Base-by-base conservation (phyloP, 1,140 invertebrate genomes). In the Ceratitis capitata region DNA sequence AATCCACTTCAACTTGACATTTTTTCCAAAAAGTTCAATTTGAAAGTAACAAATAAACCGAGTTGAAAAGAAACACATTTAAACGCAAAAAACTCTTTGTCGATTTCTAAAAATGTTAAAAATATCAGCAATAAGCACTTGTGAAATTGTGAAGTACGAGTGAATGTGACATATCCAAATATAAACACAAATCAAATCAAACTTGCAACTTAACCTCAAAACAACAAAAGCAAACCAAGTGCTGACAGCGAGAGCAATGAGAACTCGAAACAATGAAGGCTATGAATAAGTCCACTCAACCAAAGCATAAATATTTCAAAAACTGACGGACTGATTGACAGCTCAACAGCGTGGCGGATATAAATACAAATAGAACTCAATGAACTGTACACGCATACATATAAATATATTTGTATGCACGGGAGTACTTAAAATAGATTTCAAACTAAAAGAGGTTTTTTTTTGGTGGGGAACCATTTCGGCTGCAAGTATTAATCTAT, bases 261-360 rank as follows among this genome's bases (percentile, higher is more conserved):
- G n/a, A n/a, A n/a, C n/a, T n/a, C n/a, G n/a, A n/a, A n/a, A 53
- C 51, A 53, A 19, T 29, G 29, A 29, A 39, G 26, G 32, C 29
- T 7, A 69, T 69, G 61, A 69, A 35, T 69, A n/a, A n/a, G n/a
- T n/a, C n/a, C 61, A 19, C 61, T 69, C 19, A 35, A 7, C 32
- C 19, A 19, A 69, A 69, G 61, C 39, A 69, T 69, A 69, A 69
- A 69, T 69, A 69, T 69, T 69, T 69, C 61, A 69, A 29, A 39
- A 69, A 39, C 61, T 69, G 61, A 69, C 32, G 29, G 29, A 16
- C 12, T 69, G 61, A 69, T 69, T 69, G 61, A 69, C 61, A 69
- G 61, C 61, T 39, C 61, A 69, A 14, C 32, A 39, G 29, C 7
- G 14, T 61, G 58, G 51, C n/a, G 3, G n/a, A n/a, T n/a, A n/a